Evolutionary conservation across 35 echinoderm and acorn worm genomes (phyloP).

Genomic region (Amphiura filiformis): DNA sequence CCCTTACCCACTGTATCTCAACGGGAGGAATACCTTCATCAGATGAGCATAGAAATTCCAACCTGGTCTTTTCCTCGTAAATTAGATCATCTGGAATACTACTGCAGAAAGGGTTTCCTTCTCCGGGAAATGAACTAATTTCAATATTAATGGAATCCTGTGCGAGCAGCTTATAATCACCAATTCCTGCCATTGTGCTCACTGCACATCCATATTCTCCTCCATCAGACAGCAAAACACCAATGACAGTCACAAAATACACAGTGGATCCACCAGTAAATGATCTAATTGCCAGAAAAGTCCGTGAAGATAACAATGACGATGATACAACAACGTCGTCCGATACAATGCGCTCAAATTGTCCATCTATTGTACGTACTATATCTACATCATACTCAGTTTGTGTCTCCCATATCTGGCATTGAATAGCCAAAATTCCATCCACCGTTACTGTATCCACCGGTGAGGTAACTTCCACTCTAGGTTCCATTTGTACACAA

Average conservation of each 20-base stretch:
- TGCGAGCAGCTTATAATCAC: not conserved
- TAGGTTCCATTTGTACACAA: too few species aligned
- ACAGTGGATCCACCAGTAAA: not conserved
- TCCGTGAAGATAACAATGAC: not conserved
- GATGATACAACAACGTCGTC: not conserved
- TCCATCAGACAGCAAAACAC: not conserved
- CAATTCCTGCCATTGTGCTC: not conserved
- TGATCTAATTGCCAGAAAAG: not conserved
- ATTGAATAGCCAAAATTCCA: not conserved
- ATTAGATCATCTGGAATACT: not conserved
- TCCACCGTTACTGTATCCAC: not conserved
- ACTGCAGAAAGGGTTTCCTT: not conserved
- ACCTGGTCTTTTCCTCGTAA: not conserved
- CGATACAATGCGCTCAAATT: not conserved
- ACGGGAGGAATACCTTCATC: not conserved
- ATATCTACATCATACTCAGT: not conserved
- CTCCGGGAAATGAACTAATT: not conserved
- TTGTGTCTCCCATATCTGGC: not conserved
- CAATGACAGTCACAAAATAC: not conserved
- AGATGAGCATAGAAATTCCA: not conserved
- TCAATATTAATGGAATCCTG: not conserved
- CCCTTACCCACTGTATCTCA: not conserved
- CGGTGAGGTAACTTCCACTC: not conserved
- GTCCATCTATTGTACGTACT: not conserved
- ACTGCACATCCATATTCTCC: not conserved